Percentiles rank a stretch among this genome's conserved stretches.
phyloP scores from a whole-genome alignment of 2,797 vertebrate species.

The Spatula versicolor region DNA sequence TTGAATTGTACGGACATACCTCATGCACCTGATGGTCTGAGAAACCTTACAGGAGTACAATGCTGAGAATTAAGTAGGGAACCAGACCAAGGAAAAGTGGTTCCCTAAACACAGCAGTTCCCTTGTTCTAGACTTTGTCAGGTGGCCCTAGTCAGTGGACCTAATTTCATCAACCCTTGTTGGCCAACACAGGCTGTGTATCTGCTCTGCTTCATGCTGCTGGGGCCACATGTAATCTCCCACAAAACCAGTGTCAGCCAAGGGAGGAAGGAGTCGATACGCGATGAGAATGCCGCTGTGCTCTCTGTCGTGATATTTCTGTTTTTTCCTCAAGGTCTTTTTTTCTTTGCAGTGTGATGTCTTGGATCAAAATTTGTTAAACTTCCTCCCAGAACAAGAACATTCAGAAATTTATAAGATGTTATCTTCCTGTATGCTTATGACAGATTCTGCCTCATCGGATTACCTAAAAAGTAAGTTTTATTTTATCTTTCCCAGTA shows the following conservation, averaged over 20 bases:
- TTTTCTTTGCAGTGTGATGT: conserved; percentile 82
- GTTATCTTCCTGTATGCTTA: conserved; percentile 82
- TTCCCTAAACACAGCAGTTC: background rate
- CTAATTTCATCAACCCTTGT: background rate
- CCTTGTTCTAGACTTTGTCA: background rate
- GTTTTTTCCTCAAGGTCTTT: conserved; percentile 34
- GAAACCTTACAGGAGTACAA: background rate
- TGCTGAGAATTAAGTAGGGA: background rate
- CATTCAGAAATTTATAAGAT: conserved; percentile 86
- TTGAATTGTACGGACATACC: background rate
- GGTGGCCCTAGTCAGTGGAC: background rate
- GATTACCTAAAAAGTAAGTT: conserved; percentile 84
- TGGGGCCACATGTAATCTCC: background rate
- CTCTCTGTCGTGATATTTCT: background rate
- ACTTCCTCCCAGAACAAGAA: conserved; percentile 86
- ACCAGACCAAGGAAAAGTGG: rapidly evolving
- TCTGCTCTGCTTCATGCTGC: rapidly evolving
- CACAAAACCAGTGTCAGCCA: background rate
- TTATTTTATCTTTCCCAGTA: background rate
- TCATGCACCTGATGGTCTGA: background rate
- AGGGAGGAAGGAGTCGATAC: no score
- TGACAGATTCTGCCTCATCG: conserved; percentile 76
- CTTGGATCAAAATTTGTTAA: conserved; percentile 86
- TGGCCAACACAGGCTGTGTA: background rate
- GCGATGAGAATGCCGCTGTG: background rate